Evolutionary conservation across 1,140 invertebrate species (phyloP).

Genomic region (Lepidurus couesii): DNA sequence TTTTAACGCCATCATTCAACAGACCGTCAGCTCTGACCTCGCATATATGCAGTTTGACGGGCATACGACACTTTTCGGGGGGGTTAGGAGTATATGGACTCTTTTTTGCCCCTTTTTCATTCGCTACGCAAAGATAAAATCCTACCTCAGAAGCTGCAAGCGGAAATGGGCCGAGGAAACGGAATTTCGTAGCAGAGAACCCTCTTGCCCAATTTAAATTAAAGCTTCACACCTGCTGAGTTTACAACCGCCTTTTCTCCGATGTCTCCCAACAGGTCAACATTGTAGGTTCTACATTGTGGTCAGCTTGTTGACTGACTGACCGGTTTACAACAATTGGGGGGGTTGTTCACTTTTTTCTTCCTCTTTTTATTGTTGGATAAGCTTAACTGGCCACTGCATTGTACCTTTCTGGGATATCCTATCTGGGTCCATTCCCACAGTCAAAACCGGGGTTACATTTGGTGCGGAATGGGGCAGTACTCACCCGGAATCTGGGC

Average conservation of each 20-base stretch:
- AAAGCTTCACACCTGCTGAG: constrained; percentile 8
- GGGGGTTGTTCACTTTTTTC: background rate
- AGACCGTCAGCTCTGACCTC: background rate
- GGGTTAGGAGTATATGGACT: background rate
- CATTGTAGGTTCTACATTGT: background rate
- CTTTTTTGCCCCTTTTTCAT: background rate
- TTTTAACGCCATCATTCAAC: constrained; percentile 8
- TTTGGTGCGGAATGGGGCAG: background rate
- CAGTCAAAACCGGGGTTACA: background rate
- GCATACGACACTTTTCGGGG: background rate
- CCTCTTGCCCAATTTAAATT: background rate
- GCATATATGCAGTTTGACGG: background rate
- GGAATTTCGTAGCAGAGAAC: background rate
- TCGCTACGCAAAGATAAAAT: constrained; percentile 1
- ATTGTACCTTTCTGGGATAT: background rate
- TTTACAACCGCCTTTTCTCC: background rate
- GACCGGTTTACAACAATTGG: background rate
- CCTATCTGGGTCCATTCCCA: background rate
- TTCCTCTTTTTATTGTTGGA: background rate
- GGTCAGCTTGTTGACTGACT: constrained; percentile 15
- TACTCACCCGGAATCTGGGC: background rate
- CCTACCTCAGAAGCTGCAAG: constrained; percentile 3
- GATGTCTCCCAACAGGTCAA: constrained; percentile 11
- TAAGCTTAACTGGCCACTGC: background rate
- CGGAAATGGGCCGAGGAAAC: background rate